These are phyloP conservation scores for Lasaia peninsularis DNA, from an alignment of 1,140 invertebrate genomes.

Conservation along the genomic window DNA sequence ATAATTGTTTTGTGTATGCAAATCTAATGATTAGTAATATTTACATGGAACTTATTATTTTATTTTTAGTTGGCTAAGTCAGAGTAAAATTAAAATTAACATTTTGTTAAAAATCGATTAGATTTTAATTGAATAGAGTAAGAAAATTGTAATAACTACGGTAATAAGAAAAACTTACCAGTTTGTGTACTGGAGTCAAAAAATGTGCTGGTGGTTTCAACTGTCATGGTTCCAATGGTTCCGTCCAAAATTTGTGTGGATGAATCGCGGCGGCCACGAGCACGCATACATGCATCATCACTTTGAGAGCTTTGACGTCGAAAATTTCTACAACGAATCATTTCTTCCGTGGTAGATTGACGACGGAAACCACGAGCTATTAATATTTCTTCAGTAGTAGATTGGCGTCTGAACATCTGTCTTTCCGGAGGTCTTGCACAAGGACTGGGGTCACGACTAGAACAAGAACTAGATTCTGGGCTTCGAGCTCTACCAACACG, in stretches of 20 bases:
- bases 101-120: no score
- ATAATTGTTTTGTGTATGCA: no score
- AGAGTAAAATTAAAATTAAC: no score
- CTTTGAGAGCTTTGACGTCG: conserved; percentile 88
- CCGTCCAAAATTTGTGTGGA: conserved; percentile 94
- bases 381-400: conserved; percentile 93
- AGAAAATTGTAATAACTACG: not conserved
- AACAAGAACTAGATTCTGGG: conserved; percentile 87
- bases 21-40: no score
- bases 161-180: conserved; percentile 79
- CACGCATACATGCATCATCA: conserved; percentile 84
- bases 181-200: conserved; percentile 96
- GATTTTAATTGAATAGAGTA: no score
- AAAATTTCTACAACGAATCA: conserved; percentile 93
- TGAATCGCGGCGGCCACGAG: conserved; percentile 89
- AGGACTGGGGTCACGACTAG: conserved; percentile 84
- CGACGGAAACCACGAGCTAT: conserved; percentile 92
- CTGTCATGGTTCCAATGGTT: conserved; percentile 94
- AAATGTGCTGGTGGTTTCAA: conserved; percentile 93
- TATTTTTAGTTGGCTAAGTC: no score
- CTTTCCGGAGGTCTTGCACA: conserved; percentile 81
- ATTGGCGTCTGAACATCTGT: conserved; percentile 88
- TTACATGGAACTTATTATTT: no score
- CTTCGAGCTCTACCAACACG: conserved; percentile 78
- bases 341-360: conserved; percentile 94